Conservation (phyloP, 2,888 invertebrate genomes). For the Trisateles emortualis region DNA sequence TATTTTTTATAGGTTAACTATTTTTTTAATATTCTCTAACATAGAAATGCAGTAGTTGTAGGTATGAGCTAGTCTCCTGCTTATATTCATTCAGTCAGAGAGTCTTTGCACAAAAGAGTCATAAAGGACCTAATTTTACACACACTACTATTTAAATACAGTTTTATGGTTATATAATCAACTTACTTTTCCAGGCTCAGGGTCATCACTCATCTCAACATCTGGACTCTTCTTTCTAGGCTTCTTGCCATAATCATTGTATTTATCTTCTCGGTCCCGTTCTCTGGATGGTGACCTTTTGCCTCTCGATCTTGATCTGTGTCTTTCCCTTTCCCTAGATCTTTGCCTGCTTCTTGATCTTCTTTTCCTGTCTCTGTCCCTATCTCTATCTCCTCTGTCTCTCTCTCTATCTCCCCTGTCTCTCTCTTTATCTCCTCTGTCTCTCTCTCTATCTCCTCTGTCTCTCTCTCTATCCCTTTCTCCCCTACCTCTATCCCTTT, state of each 20-base stretch:
- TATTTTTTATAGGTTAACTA: no score
- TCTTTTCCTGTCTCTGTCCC: constrained; percentile 37
- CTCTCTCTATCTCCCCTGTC: constrained; percentile 44
- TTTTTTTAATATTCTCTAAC: no score
- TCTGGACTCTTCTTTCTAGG: constrained; percentile 79
- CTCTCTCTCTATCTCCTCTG: constrained; percentile 57
- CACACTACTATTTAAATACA: no score
- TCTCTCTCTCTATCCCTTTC: constrained; percentile 50
- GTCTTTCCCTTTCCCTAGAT: constrained; percentile 58
- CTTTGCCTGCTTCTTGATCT: constrained; percentile 58
- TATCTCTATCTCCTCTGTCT: constrained; percentile 59
- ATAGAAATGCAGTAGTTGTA: no score
- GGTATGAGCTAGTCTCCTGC: no score
- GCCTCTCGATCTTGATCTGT: constrained; percentile 52
- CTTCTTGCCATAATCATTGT: constrained; percentile 67
- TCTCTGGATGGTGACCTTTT: constrained; percentile 62
- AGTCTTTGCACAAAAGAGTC: no score
- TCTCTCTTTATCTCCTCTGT: constrained; percentile 54
- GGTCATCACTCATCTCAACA: constrained; percentile 89
- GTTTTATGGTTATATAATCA: background rate
- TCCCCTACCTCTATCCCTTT: constrained; percentile 43
- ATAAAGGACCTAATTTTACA: no score
- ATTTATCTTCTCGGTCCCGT: constrained; percentile 53
- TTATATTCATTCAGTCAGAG: no score
- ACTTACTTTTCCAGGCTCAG: constrained; percentile 90